These are phyloP conservation scores for Metopolophium dirhodum DNA, from an alignment of 1,140 invertebrate species.

Conservation along the genomic window DNA sequence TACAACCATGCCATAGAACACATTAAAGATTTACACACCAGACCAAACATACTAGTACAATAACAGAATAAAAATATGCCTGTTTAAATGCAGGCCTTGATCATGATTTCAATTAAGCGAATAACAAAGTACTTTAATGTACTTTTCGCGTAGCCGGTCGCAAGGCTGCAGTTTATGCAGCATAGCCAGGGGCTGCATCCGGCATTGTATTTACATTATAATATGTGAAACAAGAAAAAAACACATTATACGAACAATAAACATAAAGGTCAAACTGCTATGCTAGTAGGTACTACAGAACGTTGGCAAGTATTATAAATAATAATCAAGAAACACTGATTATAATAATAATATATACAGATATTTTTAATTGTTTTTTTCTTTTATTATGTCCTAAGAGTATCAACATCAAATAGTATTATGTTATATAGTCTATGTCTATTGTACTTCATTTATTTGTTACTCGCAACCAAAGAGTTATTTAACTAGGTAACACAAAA, in stretches of 20 bases:
- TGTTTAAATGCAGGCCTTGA: not conserved
- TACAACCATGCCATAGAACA: not conserved
- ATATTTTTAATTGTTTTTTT: not conserved
- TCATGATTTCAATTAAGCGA: constrained; percentile 4
- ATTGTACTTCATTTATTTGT: not conserved
- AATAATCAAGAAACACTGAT: no score
- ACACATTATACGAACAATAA: not conserved
- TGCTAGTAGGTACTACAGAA: not conserved
- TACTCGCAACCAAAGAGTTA: not conserved
- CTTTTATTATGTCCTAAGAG: not conserved
- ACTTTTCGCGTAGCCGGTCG: not conserved
- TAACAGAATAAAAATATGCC: not conserved
- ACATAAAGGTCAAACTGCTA: not conserved
- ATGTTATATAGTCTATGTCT: not conserved
- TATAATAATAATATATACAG: no score
- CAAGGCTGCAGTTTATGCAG: not conserved
- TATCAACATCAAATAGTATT: not conserved
- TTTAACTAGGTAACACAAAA: no score
- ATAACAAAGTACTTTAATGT: constrained; percentile 1
- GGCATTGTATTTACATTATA: not conserved
- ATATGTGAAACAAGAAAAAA: not conserved
- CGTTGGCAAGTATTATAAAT: not conserved
- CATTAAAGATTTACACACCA: not conserved
- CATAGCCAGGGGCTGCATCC: not conserved
- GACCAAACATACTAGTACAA: not conserved